Evolutionary conservation across 2,113 vertebrate genomes (phyloP).

Genomic region (Ginglymostoma cirratum): DNA sequence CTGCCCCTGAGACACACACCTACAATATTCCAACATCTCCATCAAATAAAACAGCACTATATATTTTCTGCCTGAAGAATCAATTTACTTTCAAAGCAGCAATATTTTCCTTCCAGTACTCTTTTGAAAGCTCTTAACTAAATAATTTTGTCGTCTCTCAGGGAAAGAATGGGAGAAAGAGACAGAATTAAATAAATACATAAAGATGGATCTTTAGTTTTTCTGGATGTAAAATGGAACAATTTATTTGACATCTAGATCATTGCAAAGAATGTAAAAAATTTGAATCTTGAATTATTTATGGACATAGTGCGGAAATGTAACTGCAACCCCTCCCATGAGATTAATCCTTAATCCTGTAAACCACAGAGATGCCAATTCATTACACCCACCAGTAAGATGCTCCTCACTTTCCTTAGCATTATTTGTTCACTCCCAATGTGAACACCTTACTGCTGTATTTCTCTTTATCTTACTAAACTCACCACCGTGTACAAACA

Average conservation of each 20-base stretch:
- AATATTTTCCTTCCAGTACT: background rate
- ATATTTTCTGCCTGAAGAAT: background rate
- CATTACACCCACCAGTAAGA: background rate
- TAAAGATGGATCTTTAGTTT: background rate
- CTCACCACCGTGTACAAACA: background rate
- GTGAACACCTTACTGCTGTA: background rate
- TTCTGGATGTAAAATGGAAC: background rate
- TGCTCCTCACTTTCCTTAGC: background rate
- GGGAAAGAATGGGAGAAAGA: background rate
- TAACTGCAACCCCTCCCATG: background rate
- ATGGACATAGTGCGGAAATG: background rate
- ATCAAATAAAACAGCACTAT: conserved; percentile 4
- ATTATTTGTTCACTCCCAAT: background rate
- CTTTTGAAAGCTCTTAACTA: background rate
- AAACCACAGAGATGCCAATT: no score
- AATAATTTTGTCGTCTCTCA: background rate
- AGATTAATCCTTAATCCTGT: conserved; percentile 17
- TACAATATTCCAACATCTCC: background rate
- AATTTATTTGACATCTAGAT: conserved; percentile 1
- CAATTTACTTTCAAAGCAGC: background rate
- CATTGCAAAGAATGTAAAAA: background rate
- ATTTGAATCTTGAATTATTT: conserved; percentile 9
- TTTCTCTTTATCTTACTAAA: background rate
- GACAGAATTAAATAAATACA: background rate
- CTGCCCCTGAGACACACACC: background rate